Evolutionary conservation across 2,797 vertebrate genomes (phyloP), one percentile per base, ranked within the genome.

Genomic region (Crenichthys baileyi): DNA sequence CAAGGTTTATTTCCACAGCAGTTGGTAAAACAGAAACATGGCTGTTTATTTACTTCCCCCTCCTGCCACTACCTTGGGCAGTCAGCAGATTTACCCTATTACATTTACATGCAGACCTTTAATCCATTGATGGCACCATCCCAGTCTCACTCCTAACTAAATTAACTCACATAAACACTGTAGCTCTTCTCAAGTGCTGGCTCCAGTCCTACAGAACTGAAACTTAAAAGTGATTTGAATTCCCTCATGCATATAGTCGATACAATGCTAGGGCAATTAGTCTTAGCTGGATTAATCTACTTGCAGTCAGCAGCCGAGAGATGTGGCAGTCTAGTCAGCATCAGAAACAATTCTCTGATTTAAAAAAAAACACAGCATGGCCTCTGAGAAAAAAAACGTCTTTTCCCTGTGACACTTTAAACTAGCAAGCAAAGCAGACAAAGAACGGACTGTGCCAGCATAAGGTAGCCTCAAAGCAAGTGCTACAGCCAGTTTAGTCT

Each of bases 151-250:
- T 91, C 82, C 80, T 92, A 92, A 92, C 93, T 78, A 91, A 93
- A 93, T 90, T 85, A 89, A 90, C 82, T 88, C 84, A 76, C 84
- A 86, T 90, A 90, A 91, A 92, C 88, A 93, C 88, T 88, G 87
- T 72, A 85, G 83, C 83, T 85, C 79, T 87, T 86, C 82, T 88
- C 48, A 48, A 88, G 85, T 36, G 70, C 84, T 88, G 83, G 83
- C 90, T 88, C 79, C 85, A 84, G 73, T 88, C 82, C 80, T 84
- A 82, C 75, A 88, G 58, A 85, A 82, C 75, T 83, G 81, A 87
- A 92, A 91, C 85, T 82, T 91, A 83, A 90, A 93, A 90, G 91
- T 89, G 87, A 91, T 94, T 93, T 89, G 87, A 89, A 91, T 89
- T 89, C 88, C 83, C 85, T 91, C 89, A 90, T 91, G 87, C 90